A percentile compares a stretch with the other conserved stretches of the same genome.
These are phyloP conservation scores for Ptychobarbus kaznakovi DNA, from an alignment of 2,797 vertebrate species.

Conservation along the genomic window DNA sequence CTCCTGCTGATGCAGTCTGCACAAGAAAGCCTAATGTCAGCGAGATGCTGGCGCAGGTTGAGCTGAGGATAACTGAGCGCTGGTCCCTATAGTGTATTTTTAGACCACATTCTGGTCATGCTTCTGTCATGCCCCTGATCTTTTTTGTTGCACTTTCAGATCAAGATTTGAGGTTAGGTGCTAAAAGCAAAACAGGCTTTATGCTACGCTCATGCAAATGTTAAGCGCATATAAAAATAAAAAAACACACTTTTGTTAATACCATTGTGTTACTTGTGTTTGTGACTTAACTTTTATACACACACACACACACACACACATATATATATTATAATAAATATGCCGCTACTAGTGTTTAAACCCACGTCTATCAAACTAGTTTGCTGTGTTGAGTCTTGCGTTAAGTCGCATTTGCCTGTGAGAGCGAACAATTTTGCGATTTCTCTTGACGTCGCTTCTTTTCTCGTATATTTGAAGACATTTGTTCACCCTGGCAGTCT, in stretches of 20 bases:
- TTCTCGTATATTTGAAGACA: conserved; percentile 45
- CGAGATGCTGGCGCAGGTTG: conserved; percentile 19
- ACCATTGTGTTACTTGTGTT: no score
- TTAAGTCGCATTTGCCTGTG: conserved; percentile 7
- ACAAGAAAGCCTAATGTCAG: conserved; percentile 48
- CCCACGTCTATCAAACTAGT: neutral
- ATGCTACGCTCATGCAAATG: neutral
- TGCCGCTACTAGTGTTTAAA: neutral
- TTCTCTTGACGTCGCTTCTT: conserved; percentile 29
- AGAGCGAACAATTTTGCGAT: neutral
- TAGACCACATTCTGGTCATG: conserved; percentile 22
- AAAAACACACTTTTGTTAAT: neutral
- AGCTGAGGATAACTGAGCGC: conserved; percentile 14
- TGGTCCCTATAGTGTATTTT: conserved; percentile 40
- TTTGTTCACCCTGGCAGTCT: conserved; percentile 62
- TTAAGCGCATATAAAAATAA: neutral
- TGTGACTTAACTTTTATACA: no score
- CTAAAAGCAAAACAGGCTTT: conserved; percentile 12
- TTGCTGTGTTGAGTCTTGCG: neutral
- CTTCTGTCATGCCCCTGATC: conserved; percentile 44
- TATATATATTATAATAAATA: neutral
- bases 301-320: no score
- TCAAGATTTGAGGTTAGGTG: conserved; percentile 7
- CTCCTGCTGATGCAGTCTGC: conserved; percentile 25
- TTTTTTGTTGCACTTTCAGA: conserved; percentile 20